phyloP scores from a whole-genome alignment of 2,113 vertebrate species.

The Ibidorhyncha struthersii region DNA sequence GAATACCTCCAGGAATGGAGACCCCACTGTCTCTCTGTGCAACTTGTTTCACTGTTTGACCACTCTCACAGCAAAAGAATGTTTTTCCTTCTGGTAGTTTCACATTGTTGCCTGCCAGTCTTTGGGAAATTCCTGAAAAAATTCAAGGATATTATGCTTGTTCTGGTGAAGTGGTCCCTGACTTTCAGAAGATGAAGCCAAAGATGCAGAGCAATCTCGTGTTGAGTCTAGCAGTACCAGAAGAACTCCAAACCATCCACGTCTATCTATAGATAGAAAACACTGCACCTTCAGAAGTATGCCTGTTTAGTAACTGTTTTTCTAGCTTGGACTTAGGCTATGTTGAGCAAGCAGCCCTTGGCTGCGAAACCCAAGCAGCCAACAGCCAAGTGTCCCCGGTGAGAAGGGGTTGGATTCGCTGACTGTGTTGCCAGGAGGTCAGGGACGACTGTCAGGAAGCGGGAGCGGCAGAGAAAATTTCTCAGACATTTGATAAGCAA shows the following conservation, averaged over 20 bases:
- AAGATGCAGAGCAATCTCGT: not conserved
- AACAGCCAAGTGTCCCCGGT: not conserved
- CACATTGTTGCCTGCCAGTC: not conserved
- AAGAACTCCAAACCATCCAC: not conserved
- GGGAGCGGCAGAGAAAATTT: not conserved
- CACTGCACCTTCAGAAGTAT: not conserved
- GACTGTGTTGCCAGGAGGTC: accelerated
- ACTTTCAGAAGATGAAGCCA: not conserved
- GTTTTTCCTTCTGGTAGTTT: not conserved
- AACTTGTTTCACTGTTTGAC: not conserved
- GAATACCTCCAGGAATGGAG: not conserved
- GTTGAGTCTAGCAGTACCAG: not conserved
- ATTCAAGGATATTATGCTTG: not conserved
- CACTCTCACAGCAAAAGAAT: not conserved
- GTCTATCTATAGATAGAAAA: not conserved
- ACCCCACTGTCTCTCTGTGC: not conserved
- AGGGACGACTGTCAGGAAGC: not conserved
- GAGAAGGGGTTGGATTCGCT: not conserved
- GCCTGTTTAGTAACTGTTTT: not conserved
- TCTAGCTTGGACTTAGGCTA: not conserved
- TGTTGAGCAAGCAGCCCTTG: not conserved
- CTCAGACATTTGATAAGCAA: not conserved
- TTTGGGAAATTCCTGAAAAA: not conserved
- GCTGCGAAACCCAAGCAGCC: not conserved
- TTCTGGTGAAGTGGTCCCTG: not conserved